These are phyloP conservation scores for Sogatella furcifera DNA, from an alignment of 1,140 invertebrate species.

Conservation along the genomic window DNA sequence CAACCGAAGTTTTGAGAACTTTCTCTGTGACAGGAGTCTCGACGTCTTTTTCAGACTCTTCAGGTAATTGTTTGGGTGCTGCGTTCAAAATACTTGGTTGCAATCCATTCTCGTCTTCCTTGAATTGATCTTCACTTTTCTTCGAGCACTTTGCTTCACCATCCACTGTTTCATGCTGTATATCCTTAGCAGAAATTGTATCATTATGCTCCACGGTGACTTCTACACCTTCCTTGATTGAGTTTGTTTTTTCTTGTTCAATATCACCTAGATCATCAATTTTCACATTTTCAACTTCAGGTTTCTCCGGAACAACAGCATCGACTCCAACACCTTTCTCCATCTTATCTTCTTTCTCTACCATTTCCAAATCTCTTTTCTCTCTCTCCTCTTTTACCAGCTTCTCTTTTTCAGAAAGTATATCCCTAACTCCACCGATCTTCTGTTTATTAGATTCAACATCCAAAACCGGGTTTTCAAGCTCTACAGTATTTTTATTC, in stretches of 20 bases:
- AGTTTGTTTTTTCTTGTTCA: conserved; percentile 17
- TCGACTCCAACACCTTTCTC: not conserved
- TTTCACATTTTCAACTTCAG: not conserved
- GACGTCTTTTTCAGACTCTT: not conserved
- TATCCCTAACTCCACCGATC: conserved; percentile 1
- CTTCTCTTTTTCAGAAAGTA: conserved; percentile 3
- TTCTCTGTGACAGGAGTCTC: not conserved
- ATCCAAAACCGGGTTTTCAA: not conserved
- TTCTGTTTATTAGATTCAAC: not conserved
- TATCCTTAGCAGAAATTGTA: not conserved
- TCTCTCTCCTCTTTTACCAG: conserved; percentile 27
- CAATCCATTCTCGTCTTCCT: not conserved
- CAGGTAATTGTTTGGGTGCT: not conserved
- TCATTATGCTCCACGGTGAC: not conserved
- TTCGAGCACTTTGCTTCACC: conserved; percentile 5
- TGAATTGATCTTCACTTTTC: not conserved
- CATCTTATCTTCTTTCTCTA: conserved; percentile 1
- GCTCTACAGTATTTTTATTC: not conserved
- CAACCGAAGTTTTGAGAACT: conserved; percentile 26
- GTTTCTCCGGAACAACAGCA: not conserved
- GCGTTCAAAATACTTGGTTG: not conserved
- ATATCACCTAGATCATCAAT: conserved; percentile 13
- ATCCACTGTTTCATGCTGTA: not conserved
- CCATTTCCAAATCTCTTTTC: conserved; percentile 23
- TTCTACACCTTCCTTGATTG: not conserved